Evolutionary conservation across 1,140 invertebrate genomes (phyloP), one percentile per base, ranked within the genome.

Genomic region (Olivierus martensii): DNA sequence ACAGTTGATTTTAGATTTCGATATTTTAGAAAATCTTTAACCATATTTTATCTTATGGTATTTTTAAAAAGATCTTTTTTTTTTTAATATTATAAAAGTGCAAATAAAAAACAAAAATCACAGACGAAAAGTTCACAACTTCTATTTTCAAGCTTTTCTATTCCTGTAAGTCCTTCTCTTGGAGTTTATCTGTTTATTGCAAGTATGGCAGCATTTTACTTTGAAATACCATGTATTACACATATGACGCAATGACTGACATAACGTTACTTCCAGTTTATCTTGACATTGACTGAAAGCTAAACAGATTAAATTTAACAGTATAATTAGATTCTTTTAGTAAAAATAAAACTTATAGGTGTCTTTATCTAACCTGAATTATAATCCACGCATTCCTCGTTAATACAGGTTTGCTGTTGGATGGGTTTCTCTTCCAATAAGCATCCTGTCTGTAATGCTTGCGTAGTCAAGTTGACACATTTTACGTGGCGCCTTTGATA

Each of bases 381-480:
- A n/a, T n/a, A 48, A 3, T 53, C 53, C 35, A 65, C 66, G 54
- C 73, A 74, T 3, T 62, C 52, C 11, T 70, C 64, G 3, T 43
- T 59, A 51, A 71, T 66, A 50, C 73, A 75, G 7, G 56, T 49
- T 53, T 67, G 64, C 18, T 58, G 59, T 43, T 66, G 64, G 0
- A 55, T 52, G 17, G 71, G 73, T 58, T 67, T 69, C 6, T 57
- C 34, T 0, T 57, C 51, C 1, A 49, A 14, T 28, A 63, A 55
- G 60, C 73, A 74, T 3, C 65, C 69, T 0, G 60, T 51, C 3
- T 63, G 61, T n/a, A 65, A 50, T 21, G 61, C 57, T 44, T 70
- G 65, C 14, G 68, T 69, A 15, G 67, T 63, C 44, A 65, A 53
- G 49, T 75, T 68, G 0, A 73, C 66, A 46, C 67, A 69, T 12